These are phyloP conservation scores for Drosophila aldrichi DNA, from an alignment of 2,888 invertebrate species.

Conservation along the genomic window DNA sequence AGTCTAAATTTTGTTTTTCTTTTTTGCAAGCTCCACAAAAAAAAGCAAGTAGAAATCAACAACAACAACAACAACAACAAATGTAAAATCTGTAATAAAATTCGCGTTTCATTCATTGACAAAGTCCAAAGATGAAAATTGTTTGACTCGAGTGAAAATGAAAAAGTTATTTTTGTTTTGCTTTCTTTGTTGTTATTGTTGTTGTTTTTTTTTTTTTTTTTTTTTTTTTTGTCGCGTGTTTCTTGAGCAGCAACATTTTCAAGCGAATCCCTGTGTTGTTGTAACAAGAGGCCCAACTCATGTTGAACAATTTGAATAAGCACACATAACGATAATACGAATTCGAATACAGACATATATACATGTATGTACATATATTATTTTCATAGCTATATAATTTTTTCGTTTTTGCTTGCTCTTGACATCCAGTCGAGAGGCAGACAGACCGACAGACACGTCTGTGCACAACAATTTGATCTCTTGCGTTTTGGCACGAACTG, in stretches of 20 bases:
- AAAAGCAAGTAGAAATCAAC: slow-evolving; percentile 33
- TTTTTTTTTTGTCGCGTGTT: slow-evolving; percentile 63
- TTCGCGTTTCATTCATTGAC: slow-evolving; percentile 72
- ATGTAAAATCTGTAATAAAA: slow-evolving; percentile 41
- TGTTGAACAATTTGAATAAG: slow-evolving; percentile 75
- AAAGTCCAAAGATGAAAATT: slow-evolving; percentile 38
- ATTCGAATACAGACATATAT: neutral
- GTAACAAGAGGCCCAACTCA: slow-evolving; percentile 73
- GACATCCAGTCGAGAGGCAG: slow-evolving; percentile 36
- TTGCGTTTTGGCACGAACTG: slow-evolving; percentile 79
- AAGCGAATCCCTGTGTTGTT: slow-evolving; percentile 30
- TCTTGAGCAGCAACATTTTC: slow-evolving; percentile 40
- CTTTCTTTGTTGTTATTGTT: slow-evolving; percentile 8
- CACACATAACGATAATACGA: slow-evolving; percentile 37
- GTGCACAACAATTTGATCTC: slow-evolving; percentile 71
- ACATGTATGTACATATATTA: neutral
- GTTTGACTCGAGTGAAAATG: slow-evolving; percentile 29
- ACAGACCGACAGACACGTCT: slow-evolving; percentile 40
- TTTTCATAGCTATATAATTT: neutral
- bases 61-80: slow-evolving; percentile 47
- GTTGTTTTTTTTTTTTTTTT: neutral
- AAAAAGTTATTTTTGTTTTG: slow-evolving; percentile 11
- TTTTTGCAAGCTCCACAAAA: slow-evolving; percentile 59
- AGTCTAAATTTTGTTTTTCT: slow-evolving; percentile 40
- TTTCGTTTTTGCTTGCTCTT: slow-evolving; percentile 31